phyloP scores from a whole-genome alignment of 2,888 invertebrate genomes.

The Rotaria macrura region DNA sequence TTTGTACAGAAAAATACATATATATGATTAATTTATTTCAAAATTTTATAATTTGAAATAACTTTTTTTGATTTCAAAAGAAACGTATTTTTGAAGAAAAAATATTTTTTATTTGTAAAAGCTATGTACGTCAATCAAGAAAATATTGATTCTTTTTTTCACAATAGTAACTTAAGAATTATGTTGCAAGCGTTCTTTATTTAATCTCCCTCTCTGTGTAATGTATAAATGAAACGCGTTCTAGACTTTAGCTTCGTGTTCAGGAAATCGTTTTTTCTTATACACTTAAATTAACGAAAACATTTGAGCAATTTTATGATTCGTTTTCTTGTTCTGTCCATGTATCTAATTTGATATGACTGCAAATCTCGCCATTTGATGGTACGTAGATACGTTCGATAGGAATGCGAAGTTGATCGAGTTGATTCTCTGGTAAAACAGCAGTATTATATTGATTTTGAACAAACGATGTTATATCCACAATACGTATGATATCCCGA shows the following conservation, averaged over 20 bases:
- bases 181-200: background rate
- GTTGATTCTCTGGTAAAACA: background rate
- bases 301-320: background rate
- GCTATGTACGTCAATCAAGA: too few relatives aligned
- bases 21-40: background rate
- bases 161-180: background rate
- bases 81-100: too few relatives aligned
- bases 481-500: background rate
- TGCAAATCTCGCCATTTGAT: background rate
- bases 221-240: too few relatives aligned
- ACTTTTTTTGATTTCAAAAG: too few relatives aligned
- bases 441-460: background rate
- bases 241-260: background rate
- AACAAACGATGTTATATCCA: background rate
- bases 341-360: background rate
- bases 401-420: background rate
- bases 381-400: background rate
- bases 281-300: background rate
- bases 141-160: too few relatives aligned
- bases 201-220: too few relatives aligned
- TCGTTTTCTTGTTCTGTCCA: background rate
- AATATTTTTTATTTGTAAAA: too few relatives aligned
- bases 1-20: background rate
- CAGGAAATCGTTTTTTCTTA: background rate
- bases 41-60: too few relatives aligned